Evolutionary conservation across 2,888 invertebrate species (phyloP), one percentile per base, ranked within the genome.

Genomic region (Lydus trimaculatus): DNA sequence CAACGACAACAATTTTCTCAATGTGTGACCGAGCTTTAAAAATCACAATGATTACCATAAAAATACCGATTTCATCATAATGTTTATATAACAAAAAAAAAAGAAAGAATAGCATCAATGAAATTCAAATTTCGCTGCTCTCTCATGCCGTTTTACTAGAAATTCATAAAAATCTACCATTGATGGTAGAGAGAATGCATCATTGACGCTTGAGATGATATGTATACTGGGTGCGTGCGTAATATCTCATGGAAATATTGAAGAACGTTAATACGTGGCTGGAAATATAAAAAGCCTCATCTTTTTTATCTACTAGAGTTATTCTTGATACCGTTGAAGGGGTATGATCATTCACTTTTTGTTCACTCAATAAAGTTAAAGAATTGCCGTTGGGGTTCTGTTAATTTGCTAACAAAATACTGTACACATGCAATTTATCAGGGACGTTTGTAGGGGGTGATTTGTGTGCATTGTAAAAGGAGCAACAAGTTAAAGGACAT

Each of bases 1-100:
- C 36, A 36, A 36, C 15, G 15, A 15, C 8, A 31, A 60, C 31
- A 28, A 31, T 61, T 33, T 61, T n/a, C 31, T 0, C 7, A n/a
- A 63, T 56, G 17, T 58, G 23, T 25, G 23, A 20, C 36, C 36
- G 33, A 31, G 33, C 33, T 23, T 64, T 64, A 58, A 58, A 61
- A 65, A 31, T 31, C 31, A 52, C 61, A 31, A 61, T 43, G 48
- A 48, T 48, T 66, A 66, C 56, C 66, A 66, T 66, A 66, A 66
- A 66, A 52, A 61, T 13, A 4, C 43, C 5, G 11, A 23, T 52
- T 52, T 23, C 8, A 15, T 39, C 63, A 48, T 58, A 56, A 66
- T 31, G 59, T 56, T 36, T n/a, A 52, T 17, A 31, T n/a, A n/a
- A n/a, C n/a, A n/a, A n/a, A n/a, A n/a, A n/a, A n/a, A n/a, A n/a